Percentiles rank a stretch among this genome's conserved stretches.
These are phyloP conservation scores for Tangara arthus DNA, from an alignment of 2,797 vertebrate genomes.

Conservation along the genomic window DNA sequence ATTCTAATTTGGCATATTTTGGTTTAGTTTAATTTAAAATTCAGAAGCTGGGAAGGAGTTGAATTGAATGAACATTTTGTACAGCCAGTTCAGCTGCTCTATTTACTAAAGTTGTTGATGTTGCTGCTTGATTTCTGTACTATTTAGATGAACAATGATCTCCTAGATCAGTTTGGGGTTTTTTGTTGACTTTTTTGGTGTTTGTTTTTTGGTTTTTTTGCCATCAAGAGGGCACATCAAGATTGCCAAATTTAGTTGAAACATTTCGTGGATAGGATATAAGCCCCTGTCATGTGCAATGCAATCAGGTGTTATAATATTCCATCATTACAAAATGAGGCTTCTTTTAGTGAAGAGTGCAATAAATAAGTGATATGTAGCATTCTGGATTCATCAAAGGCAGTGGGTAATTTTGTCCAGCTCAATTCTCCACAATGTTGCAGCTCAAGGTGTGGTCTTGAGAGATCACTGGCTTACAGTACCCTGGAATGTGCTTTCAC, in stretches of 20 bases:
- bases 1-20: constrained; percentile 48
- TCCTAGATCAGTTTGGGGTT: not conserved
- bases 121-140: not conserved
- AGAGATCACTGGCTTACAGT: not conserved
- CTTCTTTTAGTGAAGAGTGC: not conserved
- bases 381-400: not conserved
- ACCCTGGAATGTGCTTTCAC: not conserved
- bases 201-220: too few species aligned
- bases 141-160: not conserved
- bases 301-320: not conserved
- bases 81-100: not conserved
- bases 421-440: not conserved
- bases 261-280: not conserved
- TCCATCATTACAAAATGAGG: not conserved
- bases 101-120: not conserved
- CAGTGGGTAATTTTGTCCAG: not conserved
- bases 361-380: not conserved
- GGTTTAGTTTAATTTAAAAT: constrained; percentile 35
- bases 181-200: not conserved
- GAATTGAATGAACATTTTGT: constrained; percentile 18
- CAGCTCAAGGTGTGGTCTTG: constrained; percentile 35
- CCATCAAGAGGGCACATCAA: not conserved
- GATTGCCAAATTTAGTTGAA: constrained; percentile 13
- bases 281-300: not conserved
- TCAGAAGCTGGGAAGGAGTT: not conserved